Evolutionary conservation across 2,113 vertebrate species (phyloP).

Genomic region (Brienomyrus longianalis): DNA sequence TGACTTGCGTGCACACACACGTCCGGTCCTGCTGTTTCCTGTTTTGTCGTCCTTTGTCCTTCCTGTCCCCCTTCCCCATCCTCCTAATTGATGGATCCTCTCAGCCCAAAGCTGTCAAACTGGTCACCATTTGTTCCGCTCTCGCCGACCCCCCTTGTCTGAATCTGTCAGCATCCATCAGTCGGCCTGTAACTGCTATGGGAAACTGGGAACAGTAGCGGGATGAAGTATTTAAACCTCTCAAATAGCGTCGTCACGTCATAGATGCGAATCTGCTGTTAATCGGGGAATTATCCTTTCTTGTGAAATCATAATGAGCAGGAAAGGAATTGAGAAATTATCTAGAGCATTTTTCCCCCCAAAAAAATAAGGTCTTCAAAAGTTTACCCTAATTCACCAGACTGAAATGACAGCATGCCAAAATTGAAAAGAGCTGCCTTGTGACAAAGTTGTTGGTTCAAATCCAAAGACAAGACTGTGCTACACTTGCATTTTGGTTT

Average conservation of each 20-base stretch:
- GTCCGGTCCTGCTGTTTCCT: neutral
- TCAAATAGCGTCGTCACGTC: constrained; percentile 14
- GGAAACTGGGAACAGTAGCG: constrained; percentile 26
- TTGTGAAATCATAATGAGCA: neutral
- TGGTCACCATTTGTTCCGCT: constrained; percentile 26
- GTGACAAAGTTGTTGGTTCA: neutral
- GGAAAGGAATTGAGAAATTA: neutral
- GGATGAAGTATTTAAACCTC: constrained; percentile 28
- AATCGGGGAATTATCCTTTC: constrained; percentile 11
- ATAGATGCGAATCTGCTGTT: constrained; percentile 16
- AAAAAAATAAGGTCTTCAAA: neutral
- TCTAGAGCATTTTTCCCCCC: neutral
- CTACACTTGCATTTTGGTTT: neutral
- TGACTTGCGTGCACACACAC: neutral
- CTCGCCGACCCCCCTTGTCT: constrained; percentile 35
- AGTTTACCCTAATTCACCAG: neutral
- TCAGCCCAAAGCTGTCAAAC: constrained; percentile 19
- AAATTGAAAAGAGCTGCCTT: neutral
- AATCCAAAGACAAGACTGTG: neutral
- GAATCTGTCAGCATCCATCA: constrained; percentile 42
- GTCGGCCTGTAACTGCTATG: constrained; percentile 20
- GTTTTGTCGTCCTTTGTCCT: neutral
- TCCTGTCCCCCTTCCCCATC: neutral
- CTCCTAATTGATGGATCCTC: constrained; percentile 24
- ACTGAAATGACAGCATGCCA: neutral